phyloP scores from a whole-genome alignment of 2,113 vertebrate species.

The Ivindomyrus marchei region DNA sequence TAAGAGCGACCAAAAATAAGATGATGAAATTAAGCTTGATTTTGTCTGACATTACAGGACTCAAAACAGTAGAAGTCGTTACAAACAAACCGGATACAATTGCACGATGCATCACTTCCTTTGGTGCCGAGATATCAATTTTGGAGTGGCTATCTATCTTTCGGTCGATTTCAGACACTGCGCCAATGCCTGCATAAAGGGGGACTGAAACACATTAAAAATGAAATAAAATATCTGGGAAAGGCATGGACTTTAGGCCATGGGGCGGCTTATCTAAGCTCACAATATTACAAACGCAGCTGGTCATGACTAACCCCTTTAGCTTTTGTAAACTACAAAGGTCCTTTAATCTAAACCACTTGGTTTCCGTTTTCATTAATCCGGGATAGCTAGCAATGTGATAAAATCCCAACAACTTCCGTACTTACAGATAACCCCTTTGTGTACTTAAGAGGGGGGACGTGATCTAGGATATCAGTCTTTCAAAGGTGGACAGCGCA shows the following conservation, averaged over 20 bases:
- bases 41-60: background rate
- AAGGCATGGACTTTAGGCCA: background rate
- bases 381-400: conserved; percentile 46
- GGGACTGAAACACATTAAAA: conserved; percentile 7
- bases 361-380: conserved; percentile 54
- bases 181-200: background rate
- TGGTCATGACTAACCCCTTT: conserved; percentile 24
- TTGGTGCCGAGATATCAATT: background rate
- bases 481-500: conserved; percentile 54
- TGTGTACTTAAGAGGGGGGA: conserved; percentile 53
- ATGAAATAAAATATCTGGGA: conserved; percentile 15
- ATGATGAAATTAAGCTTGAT: background rate
- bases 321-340: conserved; percentile 39
- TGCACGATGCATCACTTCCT: background rate
- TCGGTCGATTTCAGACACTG: background rate
- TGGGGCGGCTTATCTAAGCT: conserved; percentile 20
- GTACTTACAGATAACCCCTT: conserved; percentile 52
- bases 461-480: conserved; percentile 58
- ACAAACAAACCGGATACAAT: background rate
- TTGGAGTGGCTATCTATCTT: background rate
- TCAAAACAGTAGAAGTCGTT: background rate
- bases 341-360: conserved; percentile 40
- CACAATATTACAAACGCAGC: conserved; percentile 23
- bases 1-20: background rate
- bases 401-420: conserved; percentile 63